Percentiles rank a stretch among this genome's conserved stretches.
These are phyloP conservation scores for Ochropleura plecta DNA, from an alignment of 2,888 invertebrate genomes.

Conservation along the genomic window DNA sequence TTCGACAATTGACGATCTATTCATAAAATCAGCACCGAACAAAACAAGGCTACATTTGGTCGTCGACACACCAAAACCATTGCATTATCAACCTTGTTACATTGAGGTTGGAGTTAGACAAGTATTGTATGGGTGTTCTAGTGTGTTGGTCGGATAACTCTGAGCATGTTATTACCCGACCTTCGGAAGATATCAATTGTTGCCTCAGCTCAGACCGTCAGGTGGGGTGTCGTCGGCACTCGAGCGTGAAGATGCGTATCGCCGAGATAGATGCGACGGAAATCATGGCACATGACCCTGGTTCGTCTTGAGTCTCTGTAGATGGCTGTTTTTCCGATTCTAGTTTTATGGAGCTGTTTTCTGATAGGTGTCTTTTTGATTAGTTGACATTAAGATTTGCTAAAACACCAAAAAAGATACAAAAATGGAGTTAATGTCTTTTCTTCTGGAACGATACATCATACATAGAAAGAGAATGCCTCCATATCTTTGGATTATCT, in stretches of 20 bases:
- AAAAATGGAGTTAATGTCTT: not conserved
- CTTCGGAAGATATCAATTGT: slow-evolving; percentile 90
- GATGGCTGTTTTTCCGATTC: slow-evolving; percentile 46
- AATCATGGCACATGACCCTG: slow-evolving; percentile 63
- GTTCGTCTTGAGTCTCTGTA: slow-evolving; percentile 59
- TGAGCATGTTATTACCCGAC: slow-evolving; percentile 84
- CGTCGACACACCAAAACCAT: not conserved
- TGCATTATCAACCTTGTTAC: slow-evolving; percentile 41
- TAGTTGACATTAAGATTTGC: not conserved
- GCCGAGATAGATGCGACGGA: slow-evolving; percentile 71
- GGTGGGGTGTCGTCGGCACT: slow-evolving; percentile 74
- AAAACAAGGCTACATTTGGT: slow-evolving; percentile 34
- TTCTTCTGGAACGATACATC: not conserved
- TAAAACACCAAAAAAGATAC: not conserved
- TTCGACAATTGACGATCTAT: slow-evolving; percentile 79
- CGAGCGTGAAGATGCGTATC: slow-evolving; percentile 83
- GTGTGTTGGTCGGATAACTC: slow-evolving; percentile 61
- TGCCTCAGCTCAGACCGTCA: slow-evolving; percentile 67
- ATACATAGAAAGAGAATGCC: not conserved
- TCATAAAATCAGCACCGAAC: slow-evolving; percentile 77
- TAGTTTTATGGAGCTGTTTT: slow-evolving; percentile 24
- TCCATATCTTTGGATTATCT: not conserved
- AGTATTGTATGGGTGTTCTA: slow-evolving; percentile 4
- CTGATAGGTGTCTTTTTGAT: slow-evolving; percentile 22
- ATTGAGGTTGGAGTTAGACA: slow-evolving; percentile 21